Conservation (phyloP, 2,888 invertebrate species). For the Bibio marci region DNA sequence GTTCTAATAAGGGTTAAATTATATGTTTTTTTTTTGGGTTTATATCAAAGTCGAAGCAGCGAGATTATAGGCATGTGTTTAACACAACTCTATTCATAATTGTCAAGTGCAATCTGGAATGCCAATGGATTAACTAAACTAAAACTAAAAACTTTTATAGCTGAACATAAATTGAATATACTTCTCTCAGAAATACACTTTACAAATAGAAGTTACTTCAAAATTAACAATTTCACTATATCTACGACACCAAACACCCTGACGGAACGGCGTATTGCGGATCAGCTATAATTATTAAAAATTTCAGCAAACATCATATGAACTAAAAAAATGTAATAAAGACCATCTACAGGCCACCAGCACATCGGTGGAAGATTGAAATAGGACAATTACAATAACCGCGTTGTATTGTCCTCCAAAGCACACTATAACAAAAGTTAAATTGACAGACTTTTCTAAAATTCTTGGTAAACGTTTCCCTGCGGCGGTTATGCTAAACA, state of each 20-base stretch:
- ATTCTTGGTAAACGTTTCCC: constrained; percentile 9
- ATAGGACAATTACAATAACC: neutral
- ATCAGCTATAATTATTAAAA: constrained; percentile 10
- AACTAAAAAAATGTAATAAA: constrained; percentile 4
- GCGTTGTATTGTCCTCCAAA: neutral
- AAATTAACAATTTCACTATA: constrained; percentile 13
- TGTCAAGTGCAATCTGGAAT: too few relatives aligned
- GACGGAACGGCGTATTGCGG: constrained; percentile 11
- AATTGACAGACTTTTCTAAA: neutral
- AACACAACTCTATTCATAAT: too few relatives aligned
- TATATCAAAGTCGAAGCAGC: too few relatives aligned
- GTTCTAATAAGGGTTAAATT: too few relatives aligned
- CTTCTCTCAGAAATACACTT: constrained; percentile 12
- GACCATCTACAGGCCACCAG: constrained; percentile 10
- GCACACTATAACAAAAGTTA: neutral
- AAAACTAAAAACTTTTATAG: too few relatives aligned
- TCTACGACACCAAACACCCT: constrained; percentile 15
- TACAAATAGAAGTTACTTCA: constrained; percentile 8
- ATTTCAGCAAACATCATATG: constrained; percentile 8
- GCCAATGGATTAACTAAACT: too few relatives aligned
- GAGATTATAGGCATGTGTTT: too few relatives aligned
- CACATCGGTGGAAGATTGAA: constrained; percentile 5
- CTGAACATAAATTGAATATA: constrained; percentile 3
- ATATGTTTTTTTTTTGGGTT: too few relatives aligned
- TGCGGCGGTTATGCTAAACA: constrained; percentile 13